These are phyloP conservation scores for Montipora foliosa DNA, from an alignment of 64 coral and sea anemone species.

Conservation along the genomic window DNA sequence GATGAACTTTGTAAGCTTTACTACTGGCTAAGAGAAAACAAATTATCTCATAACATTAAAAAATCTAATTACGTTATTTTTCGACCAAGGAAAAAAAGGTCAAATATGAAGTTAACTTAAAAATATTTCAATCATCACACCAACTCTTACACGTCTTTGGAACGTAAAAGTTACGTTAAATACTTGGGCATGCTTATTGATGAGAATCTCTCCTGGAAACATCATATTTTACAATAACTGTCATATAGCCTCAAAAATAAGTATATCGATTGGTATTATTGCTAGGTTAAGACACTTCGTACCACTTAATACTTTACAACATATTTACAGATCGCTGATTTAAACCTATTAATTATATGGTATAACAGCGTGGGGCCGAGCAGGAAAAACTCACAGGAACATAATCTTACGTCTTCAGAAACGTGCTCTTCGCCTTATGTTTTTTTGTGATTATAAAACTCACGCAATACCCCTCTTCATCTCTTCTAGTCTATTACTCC, in stretches of 20 bases:
- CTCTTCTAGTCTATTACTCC: not conserved
- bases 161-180: no score
- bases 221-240: not conserved
- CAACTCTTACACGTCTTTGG: no score
- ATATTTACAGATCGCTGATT: not conserved
- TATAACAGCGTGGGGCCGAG: conserved; percentile 10
- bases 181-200: no score
- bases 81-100: no score
- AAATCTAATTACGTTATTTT: no score
- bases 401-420: conserved; percentile 75
- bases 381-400: conserved; percentile 48
- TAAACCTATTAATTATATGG: conserved; percentile 2
- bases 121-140: no score
- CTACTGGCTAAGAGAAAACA: no score
- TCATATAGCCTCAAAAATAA: not conserved
- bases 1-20: no score
- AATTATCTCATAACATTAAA: no score
- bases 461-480: conserved; percentile 36
- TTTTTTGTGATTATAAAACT: conserved; percentile 64
- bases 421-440: conserved; percentile 74
- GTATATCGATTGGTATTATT: conserved; percentile 11
- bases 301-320: not conserved
- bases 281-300: conserved; percentile 2
- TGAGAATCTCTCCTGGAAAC: no score
- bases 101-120: no score